Evolutionary conservation across 2,888 invertebrate genomes (phyloP), one percentile per base, ranked within the genome.

Genomic region (Zygogramma bicolorata): DNA sequence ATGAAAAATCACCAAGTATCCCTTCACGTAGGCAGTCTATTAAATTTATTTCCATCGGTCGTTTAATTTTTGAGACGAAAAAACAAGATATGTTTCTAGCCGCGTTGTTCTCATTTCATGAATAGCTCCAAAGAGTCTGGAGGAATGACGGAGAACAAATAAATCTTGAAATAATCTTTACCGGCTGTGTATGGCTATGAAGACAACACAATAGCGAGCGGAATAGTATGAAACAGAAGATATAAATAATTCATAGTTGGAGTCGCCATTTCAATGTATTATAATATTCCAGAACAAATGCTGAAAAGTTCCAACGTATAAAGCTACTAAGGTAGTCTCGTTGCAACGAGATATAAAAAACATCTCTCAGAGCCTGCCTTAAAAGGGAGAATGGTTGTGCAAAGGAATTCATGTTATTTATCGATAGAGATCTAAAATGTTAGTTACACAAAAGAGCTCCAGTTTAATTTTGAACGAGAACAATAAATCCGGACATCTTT

Each of bases 401-500:
- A 77, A 72, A 76, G 82, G 83, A 82, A 83, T 84, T 78, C 82
- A 70, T 81, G 81, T 82, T 83, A 83, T 84, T 83, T 83, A 83
- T 82, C 79, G 84, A 84, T 84, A 84, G 81, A 80, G 80, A 84
- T 84, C 84, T 82, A 76, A 81, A 83, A 81, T 79, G 81, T 79
- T 81, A 80, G 80, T 79, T 80, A 77, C 77, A 82, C 82, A 83
- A 83, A 83, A 82, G 82, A 80, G 77, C 77, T 78, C 79, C 73
- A 78, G 79, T 83, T 83, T 81, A 72, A 83, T 84, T 83, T 77
- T 77, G 75, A 77, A 80, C 81, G 71, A 78, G 72, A 76, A 79
- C 80, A 81, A 81, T 83, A 82, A 81, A 81, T 78, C 76, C 75
- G 75, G 77, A 76, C 77, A 68, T 74, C 71, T 68, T 73, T 73